phyloP scores from a whole-genome alignment of 2,888 invertebrate genomes.

The Ophioninae sp. region DNA sequence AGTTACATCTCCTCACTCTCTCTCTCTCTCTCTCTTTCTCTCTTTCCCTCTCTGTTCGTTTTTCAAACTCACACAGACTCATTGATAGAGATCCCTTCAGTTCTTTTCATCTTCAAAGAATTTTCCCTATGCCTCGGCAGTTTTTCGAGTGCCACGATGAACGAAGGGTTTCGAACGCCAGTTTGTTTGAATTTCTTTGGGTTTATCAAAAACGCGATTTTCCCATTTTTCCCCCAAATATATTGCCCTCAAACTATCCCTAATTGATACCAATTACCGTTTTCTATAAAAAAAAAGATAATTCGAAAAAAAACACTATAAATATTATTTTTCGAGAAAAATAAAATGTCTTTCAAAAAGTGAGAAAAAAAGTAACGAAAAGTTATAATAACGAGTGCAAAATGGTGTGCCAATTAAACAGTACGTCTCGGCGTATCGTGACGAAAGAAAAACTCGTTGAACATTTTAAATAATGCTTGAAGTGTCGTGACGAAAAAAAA shows the following conservation, averaged over 20 bases:
- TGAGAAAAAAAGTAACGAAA: conserved; percentile 2
- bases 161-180: conserved; percentile 28
- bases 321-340: not conserved
- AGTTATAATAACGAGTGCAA: conserved; percentile 41
- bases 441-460: conserved; percentile 28
- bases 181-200: not conserved
- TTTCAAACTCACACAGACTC: conserved; percentile 26
- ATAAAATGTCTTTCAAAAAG: not conserved
- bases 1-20: conserved; percentile 72
- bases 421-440: conserved; percentile 40
- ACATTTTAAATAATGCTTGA: conserved; percentile 39
- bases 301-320: conserved; percentile 6
- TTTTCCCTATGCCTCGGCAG: conserved; percentile 36
- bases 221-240: conserved; percentile 14
- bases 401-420: conserved; percentile 13
- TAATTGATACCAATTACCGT: conserved; percentile 12
- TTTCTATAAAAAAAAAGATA: not conserved
- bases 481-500: conserved; percentile 37
- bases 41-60: conserved; percentile 21
- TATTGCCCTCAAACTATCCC: conserved; percentile 12
- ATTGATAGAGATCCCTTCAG: conserved; percentile 18
- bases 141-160: conserved; percentile 44
- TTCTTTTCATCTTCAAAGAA: conserved; percentile 42
- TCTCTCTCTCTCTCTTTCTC: conserved; percentile 63
- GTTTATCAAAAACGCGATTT: not conserved